These are phyloP conservation scores for Cremastobaeus sp. DNA, from an alignment of 2,888 invertebrate species.

Conservation along the genomic window DNA sequence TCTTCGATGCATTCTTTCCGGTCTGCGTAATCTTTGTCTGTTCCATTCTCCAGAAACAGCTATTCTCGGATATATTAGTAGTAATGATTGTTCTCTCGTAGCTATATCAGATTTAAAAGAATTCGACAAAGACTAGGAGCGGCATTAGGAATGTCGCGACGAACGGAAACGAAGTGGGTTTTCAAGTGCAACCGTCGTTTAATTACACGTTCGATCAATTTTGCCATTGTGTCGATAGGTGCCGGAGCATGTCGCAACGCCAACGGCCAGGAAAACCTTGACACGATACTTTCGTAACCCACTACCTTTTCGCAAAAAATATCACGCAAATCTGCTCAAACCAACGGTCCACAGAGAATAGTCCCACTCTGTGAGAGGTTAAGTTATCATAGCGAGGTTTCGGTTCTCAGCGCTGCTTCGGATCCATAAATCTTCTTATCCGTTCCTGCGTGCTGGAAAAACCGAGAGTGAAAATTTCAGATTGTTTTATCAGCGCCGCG, in stretches of 20 bases:
- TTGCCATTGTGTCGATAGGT: too few relatives aligned
- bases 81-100: slow-evolving; percentile 60
- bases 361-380: too few relatives aligned
- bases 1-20: slow-evolving; percentile 56
- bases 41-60: slow-evolving; percentile 33
- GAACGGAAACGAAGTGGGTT: slow-evolving; percentile 38
- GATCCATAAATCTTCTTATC: too few relatives aligned
- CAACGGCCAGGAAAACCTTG: too few relatives aligned
- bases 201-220: background rate
- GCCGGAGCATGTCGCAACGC: background rate
- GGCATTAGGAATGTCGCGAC: slow-evolving; percentile 45
- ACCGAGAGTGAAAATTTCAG: too few relatives aligned
- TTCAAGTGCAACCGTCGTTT: slow-evolving; percentile 42
- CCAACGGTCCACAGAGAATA: too few relatives aligned
- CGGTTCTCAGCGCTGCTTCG: too few relatives aligned
- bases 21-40: slow-evolving; percentile 57
- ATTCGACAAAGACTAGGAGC: slow-evolving; percentile 62
- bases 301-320: too few relatives aligned
- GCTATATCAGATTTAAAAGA: slow-evolving; percentile 59
- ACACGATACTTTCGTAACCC: too few relatives aligned
- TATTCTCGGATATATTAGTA: slow-evolving; percentile 56
- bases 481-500: slow-evolving; percentile 18
- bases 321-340: too few relatives aligned
- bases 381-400: too few relatives aligned
- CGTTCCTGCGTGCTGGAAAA: too few relatives aligned